Percentiles rank a stretch among this genome's conserved stretches.
Evolutionary conservation across 1,140 invertebrate species (phyloP).

Genomic region (Meloidogyne hapla): DNA sequence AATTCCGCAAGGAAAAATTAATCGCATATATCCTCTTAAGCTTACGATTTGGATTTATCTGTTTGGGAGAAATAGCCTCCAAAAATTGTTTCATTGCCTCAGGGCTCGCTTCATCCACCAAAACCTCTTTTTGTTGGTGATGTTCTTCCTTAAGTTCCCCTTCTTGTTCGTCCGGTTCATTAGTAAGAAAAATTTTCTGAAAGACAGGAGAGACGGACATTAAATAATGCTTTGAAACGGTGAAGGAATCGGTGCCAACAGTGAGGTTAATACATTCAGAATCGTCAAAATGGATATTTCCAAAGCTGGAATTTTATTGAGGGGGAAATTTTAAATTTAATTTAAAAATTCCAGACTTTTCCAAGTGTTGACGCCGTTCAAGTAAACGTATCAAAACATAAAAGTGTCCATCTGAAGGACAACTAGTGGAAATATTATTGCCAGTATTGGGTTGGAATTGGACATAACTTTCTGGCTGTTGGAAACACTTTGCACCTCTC

Average conservation of each 20-base stretch:
- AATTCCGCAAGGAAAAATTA: too few relatives aligned
- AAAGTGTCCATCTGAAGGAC: conserved; percentile 17
- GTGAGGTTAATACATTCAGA: conserved; percentile 6
- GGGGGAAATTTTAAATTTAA: not conserved
- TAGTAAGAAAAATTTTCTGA: conserved; percentile 30
- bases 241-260: conserved; percentile 13
- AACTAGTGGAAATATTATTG: not conserved
- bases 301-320: not conserved
- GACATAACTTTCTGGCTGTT: not conserved
- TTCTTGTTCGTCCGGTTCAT: conserved; percentile 5
- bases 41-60: conserved; percentile 12
- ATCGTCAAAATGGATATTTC: not conserved
- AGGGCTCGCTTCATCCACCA: conserved; percentile 1
- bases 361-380: not conserved
- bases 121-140: conserved; percentile 12
- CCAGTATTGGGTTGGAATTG: conserved; percentile 7
- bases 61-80: conserved; percentile 19
- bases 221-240: conserved; percentile 23
- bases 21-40: too few relatives aligned
- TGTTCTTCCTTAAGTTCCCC: conserved; percentile 5
- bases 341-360: not conserved
- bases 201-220: conserved; percentile 26
- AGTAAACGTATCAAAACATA: conserved; percentile 20
- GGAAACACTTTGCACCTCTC: conserved; percentile 18
- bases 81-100: conserved; percentile 16